Evolutionary conservation across 2,113 vertebrate genomes (phyloP).

Genomic region (Proterorhinus semilunaris): DNA sequence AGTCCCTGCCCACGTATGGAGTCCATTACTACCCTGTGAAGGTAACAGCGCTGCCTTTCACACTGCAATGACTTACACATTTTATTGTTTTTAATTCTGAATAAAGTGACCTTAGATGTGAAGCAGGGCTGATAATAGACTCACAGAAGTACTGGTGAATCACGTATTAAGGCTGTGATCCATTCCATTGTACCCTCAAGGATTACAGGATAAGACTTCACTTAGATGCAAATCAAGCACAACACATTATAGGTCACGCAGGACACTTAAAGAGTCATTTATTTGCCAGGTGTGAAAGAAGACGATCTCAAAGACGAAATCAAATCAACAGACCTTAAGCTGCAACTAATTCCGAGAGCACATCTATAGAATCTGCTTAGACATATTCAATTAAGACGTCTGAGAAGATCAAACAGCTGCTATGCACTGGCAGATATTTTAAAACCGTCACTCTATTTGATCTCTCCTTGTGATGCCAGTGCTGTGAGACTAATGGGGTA

Average conservation of each 20-base stretch:
- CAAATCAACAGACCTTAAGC: conserved; percentile 2
- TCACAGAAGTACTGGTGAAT: too few species aligned
- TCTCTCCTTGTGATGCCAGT: conserved; percentile 53
- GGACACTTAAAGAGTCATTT: too few species aligned
- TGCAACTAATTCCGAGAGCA: conserved; percentile 10
- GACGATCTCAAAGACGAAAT: background rate
- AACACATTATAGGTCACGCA: too few species aligned
- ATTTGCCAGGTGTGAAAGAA: background rate
- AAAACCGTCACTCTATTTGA: conserved; percentile 45
- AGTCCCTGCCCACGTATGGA: conserved; percentile 94
- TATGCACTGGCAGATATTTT: conserved; percentile 42
- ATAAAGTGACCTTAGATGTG: too few species aligned
- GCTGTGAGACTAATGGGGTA: conserved; percentile 51
- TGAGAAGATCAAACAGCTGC: conserved; percentile 57
- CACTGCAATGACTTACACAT: too few species aligned
- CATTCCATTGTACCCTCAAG: too few species aligned
- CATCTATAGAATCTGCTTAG: conserved; percentile 22
- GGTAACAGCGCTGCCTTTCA: conserved; percentile 74
- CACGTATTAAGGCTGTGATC: too few species aligned
- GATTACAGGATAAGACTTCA: too few species aligned
- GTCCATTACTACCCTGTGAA: conserved; percentile 98
- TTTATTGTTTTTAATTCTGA: conserved; percentile 13
- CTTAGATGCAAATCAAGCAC: too few species aligned
- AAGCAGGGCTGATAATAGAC: too few species aligned
- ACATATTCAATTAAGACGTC: conserved; percentile 49